Evolutionary conservation across 2,888 invertebrate genomes (phyloP).

Genomic region (Eumacrocentrus americanus): DNA sequence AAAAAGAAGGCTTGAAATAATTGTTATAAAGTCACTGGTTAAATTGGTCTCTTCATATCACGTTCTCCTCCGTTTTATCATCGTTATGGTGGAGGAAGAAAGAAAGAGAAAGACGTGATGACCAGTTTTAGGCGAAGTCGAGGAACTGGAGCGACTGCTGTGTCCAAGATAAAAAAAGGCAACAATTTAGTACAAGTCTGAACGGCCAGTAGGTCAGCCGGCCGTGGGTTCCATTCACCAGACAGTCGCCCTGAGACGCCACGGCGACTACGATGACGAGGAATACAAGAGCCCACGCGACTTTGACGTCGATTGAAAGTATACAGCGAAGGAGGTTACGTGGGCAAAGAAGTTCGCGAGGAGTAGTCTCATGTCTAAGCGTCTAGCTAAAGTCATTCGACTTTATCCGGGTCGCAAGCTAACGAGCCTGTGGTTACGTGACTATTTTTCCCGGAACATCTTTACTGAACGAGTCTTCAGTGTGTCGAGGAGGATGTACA

Average conservation of each 20-base stretch:
- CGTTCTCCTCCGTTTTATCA: too few species aligned
- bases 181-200: constrained; percentile 37
- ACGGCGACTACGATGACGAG: constrained; percentile 18
- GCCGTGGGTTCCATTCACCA: constrained; percentile 36
- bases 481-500: background rate
- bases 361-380: background rate
- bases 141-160: constrained; percentile 26
- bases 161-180: constrained; percentile 7
- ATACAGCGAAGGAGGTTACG: constrained; percentile 18
- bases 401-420: constrained; percentile 20
- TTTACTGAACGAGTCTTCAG: background rate
- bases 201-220: constrained; percentile 41
- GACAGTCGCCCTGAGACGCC: constrained; percentile 24
- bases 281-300: constrained; percentile 18
- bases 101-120: too few species aligned
- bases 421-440: constrained; percentile 1
- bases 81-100: too few species aligned
- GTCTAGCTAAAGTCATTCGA: constrained; percentile 11
- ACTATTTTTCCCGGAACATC: constrained; percentile 15
- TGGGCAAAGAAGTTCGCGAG: constrained; percentile 18
- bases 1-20: too few species aligned
- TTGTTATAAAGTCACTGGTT: too few species aligned
- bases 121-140: constrained; percentile 32
- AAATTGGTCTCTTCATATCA: too few species aligned
- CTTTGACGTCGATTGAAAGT: constrained; percentile 13